Percentiles rank a stretch among this genome's conserved stretches.
phyloP scores from a whole-genome alignment of 1,140 invertebrate genomes.

The Drosophila rhopaloa region DNA sequence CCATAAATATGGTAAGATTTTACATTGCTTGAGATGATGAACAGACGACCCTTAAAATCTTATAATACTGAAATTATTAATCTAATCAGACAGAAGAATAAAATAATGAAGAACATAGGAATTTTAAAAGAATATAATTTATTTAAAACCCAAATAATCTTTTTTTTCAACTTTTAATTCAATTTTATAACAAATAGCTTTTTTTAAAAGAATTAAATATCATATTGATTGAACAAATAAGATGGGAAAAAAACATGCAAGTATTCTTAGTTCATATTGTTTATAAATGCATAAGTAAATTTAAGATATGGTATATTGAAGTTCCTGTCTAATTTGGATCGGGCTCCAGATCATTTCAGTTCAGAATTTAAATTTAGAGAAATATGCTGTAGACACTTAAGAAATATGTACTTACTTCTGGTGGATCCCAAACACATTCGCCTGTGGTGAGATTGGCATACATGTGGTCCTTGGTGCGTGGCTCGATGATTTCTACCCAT shows the following conservation, averaged over 20 bases:
- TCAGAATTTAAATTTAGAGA: neutral
- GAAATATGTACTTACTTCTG: constrained; percentile 86
- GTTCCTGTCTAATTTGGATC: too few relatives aligned
- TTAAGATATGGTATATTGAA: too few relatives aligned
- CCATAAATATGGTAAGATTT: neutral
- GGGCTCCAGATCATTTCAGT: neutral
- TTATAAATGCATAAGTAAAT: too few relatives aligned
- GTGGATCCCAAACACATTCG: constrained; percentile 99
- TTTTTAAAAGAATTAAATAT: neutral
- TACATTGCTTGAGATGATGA: neutral
- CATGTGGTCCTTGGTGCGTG: constrained; percentile 98
- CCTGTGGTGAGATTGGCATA: constrained; percentile 99
- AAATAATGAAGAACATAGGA: too few relatives aligned
- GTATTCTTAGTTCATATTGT: too few relatives aligned
- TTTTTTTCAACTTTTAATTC: too few relatives aligned
- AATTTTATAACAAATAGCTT: too few relatives aligned
- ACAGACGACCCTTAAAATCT: neutral
- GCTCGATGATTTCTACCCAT: constrained; percentile 99
- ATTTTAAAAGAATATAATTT: too few relatives aligned
- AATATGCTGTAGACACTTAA: neutral
- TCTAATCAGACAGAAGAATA: too few relatives aligned
- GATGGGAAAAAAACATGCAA: neutral
- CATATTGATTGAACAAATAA: neutral
- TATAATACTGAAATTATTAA: too few relatives aligned
- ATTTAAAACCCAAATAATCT: too few relatives aligned